These are phyloP conservation scores for Enhydra lutris DNA, from an alignment of 2,113 vertebrate species.

Conservation along the genomic window DNA sequence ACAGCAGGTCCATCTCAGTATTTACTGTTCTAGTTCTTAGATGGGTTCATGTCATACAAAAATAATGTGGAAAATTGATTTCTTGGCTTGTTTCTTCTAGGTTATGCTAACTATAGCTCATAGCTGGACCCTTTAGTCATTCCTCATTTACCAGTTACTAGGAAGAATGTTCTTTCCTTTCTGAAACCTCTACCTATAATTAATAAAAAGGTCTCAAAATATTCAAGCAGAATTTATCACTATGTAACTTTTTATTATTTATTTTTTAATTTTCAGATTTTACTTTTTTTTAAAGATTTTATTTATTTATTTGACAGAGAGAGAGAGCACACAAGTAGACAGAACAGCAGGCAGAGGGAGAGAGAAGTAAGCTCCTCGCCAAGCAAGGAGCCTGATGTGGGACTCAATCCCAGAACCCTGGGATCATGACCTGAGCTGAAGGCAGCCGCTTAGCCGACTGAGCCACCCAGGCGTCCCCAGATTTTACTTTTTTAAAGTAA, in stretches of 20 bases:
- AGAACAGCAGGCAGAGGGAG: no score
- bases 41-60: background rate
- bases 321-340: no score
- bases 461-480: background rate
- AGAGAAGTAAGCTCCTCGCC: no score
- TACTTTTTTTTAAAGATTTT: background rate
- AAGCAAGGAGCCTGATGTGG: no score
- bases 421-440: no score
- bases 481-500: background rate
- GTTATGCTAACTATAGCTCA: background rate
- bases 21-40: background rate
- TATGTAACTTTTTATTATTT: background rate
- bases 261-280: background rate
- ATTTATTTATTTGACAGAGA: no score
- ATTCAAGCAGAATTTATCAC: background rate
- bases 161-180: background rate
- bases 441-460: no score
- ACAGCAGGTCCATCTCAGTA: background rate
- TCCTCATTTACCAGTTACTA: background rate
- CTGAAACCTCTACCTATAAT: background rate
- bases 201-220: conserved; percentile 20
- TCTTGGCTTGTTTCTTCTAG: background rate
- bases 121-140: background rate
- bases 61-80: background rate
- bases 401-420: no score